Evolutionary conservation across 2,888 invertebrate species (phyloP), one percentile per base, ranked within the genome.

Genomic region (Synergus itoensis): DNA sequence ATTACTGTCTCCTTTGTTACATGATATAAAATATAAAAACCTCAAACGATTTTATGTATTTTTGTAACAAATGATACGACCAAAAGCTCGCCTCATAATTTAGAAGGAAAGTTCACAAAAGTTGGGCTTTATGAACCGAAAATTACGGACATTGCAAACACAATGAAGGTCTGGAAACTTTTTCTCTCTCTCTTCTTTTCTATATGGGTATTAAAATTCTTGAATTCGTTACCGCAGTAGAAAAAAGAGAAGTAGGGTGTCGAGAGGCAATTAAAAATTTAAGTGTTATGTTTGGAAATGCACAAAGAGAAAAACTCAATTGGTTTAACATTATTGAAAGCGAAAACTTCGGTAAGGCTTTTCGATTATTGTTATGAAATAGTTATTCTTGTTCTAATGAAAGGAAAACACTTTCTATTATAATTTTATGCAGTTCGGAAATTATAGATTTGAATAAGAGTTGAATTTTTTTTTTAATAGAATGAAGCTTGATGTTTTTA

Each of bases 101-200:
- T 18, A 53, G 40, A 16, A 73, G 40, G n/a, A 73, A 57, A 57
- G 12, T 73, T 53, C 36, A 36, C 73, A 73, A 73, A 48, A 73
- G 53, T 73, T 73, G 36, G 36, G 40, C 53, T 73, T 73, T 73
- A 53, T 73, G 73, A n/a, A 48, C 73, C n/a, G 53, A 53, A 73
- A 57, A 73, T 73, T 73, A 53, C 36, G 12, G 53, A 57, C 53
- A 53, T 53, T 73, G n/a, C 18, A 73, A 57, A 73, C 18, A 53
- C 12, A 48, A 69, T 28, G 4, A n/a, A 53, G 16, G 36, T 14
- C 28, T 73, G 11, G 16, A n/a, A 53, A 73, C 14, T 8, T 21
- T 18, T 65, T 41, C 41, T n/a, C 16, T 28, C 16, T 45, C 18
- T 28, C 14, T 18, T 16, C 9, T 16, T 69, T 48, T 57, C 1